Conservation (phyloP, 2,888 invertebrate species). For the Yponomeuta evonymella region DNA sequence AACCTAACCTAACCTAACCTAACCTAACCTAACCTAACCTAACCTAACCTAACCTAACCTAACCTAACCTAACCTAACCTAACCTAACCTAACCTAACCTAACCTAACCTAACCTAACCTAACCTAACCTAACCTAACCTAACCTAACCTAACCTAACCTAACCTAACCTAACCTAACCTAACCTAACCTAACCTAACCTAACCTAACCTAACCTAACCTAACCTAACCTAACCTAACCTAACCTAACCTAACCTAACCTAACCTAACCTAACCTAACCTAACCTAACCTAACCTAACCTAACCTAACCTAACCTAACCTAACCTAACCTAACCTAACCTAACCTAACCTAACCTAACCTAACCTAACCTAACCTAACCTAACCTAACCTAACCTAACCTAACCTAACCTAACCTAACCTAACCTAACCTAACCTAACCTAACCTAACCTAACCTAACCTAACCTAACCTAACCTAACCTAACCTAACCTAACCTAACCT, state of each 20-base stretch:
- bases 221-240: constrained; percentile 21
- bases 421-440: constrained; percentile 19
- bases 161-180: constrained; percentile 20
- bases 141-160: constrained; percentile 24
- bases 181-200: constrained; percentile 19
- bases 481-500: constrained; percentile 17
- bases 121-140: constrained; percentile 21
- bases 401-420: constrained; percentile 19
- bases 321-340: constrained; percentile 25
- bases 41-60: constrained; percentile 13
- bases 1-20: constrained; percentile 19
- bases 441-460: constrained; percentile 18
- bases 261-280: constrained; percentile 25
- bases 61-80: constrained; percentile 12
- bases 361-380: constrained; percentile 25
- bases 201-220: constrained; percentile 19
- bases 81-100: constrained; percentile 18
- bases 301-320: constrained; percentile 25
- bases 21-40: constrained; percentile 18
- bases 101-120: constrained; percentile 19
- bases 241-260: constrained; percentile 25
- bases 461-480: constrained; percentile 18
- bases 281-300: constrained; percentile 25
- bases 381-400: constrained; percentile 25
- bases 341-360: constrained; percentile 25